Base-by-base conservation (phyloP, 2,888 invertebrate species). In the Amorpha juglandis region DNA sequence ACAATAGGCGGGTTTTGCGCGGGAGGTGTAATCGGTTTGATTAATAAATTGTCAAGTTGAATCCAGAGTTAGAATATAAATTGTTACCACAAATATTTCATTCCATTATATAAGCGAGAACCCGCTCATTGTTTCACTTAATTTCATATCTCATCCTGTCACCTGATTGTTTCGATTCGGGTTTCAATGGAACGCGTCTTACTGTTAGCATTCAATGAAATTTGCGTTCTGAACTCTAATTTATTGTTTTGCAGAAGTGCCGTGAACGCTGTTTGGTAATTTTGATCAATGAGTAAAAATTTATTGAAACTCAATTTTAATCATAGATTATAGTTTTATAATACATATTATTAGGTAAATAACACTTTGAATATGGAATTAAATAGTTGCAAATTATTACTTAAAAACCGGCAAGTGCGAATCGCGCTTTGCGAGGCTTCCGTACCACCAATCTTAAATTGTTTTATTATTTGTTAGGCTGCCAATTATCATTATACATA, bases 21-120 rank as follows among this genome's bases (percentile, higher is more conserved):
- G 92, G 89, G 91, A 86, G 89, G 92, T 58, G 58, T 91, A 93
- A 93, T 93, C 91, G 92, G 87, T 91, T 90, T 93, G 93, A 93
- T 92, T 92, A 93, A 93, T 93, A 93, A 92, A 93, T 93, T 93
- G 93, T 92, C 93, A 93, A 92, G 88, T 91, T 90, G 92, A 89
- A 93, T 92, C 91, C 93, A 89, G 86, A 78, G 90, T 87, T 90
- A 89, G 89, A 90, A 90, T 91, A 91, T 93, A 90, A 92, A 93
- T 93, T 91, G 92, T 90, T 86, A 88, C 92, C 92, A 86, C 91
- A 90, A 85, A 93, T 93, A 92, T 92, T 92, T 92, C 92, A 92
- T 91, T 77, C 90, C 78, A 91, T 92, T 93, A 91, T 92, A 86
- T 83, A 80, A 81, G 84, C 80, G 87, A 84, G 88, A 87, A 84